These are phyloP conservation scores for Bruchidius siliquastri DNA, from an alignment of 2,888 invertebrate genomes.

Conservation along the genomic window DNA sequence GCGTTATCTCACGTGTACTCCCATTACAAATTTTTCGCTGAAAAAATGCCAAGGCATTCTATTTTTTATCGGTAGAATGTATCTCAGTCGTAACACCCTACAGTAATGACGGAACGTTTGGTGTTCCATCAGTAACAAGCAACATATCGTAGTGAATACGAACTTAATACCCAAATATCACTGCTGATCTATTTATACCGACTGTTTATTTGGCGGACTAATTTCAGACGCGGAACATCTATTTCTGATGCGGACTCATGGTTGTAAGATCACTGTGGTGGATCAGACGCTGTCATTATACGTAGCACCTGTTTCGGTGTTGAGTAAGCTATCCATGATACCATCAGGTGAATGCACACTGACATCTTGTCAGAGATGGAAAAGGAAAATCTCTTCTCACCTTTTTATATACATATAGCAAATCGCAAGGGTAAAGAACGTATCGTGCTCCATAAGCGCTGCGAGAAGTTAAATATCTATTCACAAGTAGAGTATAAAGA, in stretches of 20 bases:
- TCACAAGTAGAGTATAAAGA: too few species aligned
- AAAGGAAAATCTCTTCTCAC: too few species aligned
- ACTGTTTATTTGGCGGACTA: conserved; percentile 26
- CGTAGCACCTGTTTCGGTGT: neutral
- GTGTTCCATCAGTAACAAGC: neutral
- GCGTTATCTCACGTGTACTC: neutral
- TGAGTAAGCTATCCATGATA: neutral
- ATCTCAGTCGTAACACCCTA: neutral
- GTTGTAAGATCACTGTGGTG: neutral
- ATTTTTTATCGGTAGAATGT: neutral
- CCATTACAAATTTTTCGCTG: neutral
- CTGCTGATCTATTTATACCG: conserved; percentile 20
- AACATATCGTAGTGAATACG: conserved; percentile 1
- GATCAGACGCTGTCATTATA: neutral
- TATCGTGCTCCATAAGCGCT: too few species aligned
- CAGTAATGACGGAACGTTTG: neutral
- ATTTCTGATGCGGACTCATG: conserved; percentile 18
- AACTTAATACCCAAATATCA: conserved; percentile 19
- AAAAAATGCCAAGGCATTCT: neutral
- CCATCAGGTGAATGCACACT: too few species aligned
- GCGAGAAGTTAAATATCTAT: too few species aligned
- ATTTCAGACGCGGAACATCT: conserved; percentile 26
- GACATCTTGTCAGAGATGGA: too few species aligned
- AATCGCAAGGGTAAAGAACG: too few species aligned
- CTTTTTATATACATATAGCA: too few species aligned